Evolutionary conservation across 2,888 invertebrate genomes (phyloP).

Genomic region (Eulithis testata): DNA sequence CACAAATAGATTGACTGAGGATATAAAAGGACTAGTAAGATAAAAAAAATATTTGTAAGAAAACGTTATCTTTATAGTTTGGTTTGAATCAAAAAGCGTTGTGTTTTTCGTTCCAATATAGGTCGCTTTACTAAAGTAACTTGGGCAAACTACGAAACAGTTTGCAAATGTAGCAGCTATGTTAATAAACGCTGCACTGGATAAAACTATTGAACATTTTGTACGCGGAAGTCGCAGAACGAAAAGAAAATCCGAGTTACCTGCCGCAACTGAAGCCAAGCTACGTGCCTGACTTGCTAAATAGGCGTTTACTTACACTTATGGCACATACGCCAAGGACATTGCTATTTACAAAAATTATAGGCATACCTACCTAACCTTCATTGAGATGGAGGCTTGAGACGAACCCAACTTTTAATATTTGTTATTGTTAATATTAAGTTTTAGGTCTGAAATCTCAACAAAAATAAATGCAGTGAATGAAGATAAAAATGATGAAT

Average conservation of each 20-base stretch:
- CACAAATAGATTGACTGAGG: too few species aligned
- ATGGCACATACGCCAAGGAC: neutral
- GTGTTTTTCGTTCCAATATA: too few species aligned
- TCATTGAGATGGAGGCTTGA: too few species aligned
- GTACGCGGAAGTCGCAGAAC: constrained; percentile 26
- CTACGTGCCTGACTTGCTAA: constrained; percentile 33
- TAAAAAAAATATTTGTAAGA: too few species aligned
- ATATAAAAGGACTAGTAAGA: too few species aligned
- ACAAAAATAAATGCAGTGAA: too few species aligned
- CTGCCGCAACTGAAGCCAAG: constrained; percentile 22
- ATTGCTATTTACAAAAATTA: too few species aligned
- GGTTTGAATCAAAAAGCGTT: neutral
- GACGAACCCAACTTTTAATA: too few species aligned
- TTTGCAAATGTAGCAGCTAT: constrained; percentile 7
- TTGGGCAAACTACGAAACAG: neutral
- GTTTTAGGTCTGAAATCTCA: too few species aligned
- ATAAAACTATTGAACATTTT: constrained; percentile 32
- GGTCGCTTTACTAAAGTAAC: neutral
- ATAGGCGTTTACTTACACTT: constrained; percentile 24
- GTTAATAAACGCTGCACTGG: constrained; percentile 21
- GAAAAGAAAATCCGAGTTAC: constrained; percentile 30
- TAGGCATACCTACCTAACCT: too few species aligned
- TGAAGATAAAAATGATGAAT: too few species aligned
- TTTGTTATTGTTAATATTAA: too few species aligned
- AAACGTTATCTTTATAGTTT: neutral